phyloP scores from a whole-genome alignment of 2,888 invertebrate species.

The Hetaerina titia region DNA sequence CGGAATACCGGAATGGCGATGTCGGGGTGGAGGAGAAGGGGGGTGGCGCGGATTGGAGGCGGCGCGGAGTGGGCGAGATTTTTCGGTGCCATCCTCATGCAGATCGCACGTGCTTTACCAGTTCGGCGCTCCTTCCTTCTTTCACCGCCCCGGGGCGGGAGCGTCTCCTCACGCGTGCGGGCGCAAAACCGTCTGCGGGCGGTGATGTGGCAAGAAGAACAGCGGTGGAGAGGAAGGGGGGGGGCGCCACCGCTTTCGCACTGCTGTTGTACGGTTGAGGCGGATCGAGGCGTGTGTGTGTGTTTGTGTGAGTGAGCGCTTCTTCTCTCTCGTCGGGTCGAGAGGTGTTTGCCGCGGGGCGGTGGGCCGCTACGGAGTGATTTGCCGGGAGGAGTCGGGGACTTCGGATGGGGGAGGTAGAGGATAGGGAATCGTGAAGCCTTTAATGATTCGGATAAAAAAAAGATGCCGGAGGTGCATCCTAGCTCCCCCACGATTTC shows the following conservation, averaged over 20 bases:
- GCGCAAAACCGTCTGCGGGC: background rate
- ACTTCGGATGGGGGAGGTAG: background rate
- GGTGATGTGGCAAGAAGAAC: slow-evolving; percentile 8
- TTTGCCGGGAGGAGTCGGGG: too few relatives aligned
- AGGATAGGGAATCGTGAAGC: background rate
- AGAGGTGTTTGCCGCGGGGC: background rate
- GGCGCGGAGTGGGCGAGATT: background rate
- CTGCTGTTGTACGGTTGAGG: too few relatives aligned
- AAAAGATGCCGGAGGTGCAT: slow-evolving; percentile 33
- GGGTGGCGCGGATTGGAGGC: background rate
- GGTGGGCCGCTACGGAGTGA: background rate
- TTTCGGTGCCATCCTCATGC: slow-evolving; percentile 51
- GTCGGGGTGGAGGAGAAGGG: background rate
- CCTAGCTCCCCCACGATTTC: background rate
- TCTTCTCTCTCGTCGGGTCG: background rate
- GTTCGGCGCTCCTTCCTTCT: slow-evolving; percentile 54
- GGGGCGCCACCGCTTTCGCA: background rate
- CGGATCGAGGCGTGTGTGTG: too few relatives aligned
- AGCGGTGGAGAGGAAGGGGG: background rate
- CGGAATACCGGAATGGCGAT: background rate
- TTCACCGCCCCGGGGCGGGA: slow-evolving; percentile 51
- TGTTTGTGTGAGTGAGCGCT: too few relatives aligned
- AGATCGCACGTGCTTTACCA: slow-evolving; percentile 67
- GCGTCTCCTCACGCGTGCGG: background rate
- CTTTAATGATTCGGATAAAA: background rate